Conservation (phyloP, 2,113 vertebrate species). For the Tragelaphus imberbis region DNA sequence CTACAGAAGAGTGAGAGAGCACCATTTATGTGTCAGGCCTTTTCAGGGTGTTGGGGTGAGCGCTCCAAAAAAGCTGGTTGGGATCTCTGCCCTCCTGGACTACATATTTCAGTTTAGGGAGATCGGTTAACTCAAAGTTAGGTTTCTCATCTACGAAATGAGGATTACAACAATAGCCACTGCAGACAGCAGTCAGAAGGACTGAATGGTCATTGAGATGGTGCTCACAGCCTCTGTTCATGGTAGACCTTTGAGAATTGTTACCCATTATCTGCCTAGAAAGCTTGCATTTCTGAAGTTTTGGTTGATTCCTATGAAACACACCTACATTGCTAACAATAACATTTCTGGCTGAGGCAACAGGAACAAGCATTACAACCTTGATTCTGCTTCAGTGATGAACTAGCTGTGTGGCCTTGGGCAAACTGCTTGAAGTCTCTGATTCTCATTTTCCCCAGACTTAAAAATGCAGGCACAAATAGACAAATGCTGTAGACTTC, state of each 20-base stretch:
- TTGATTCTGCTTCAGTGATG: neutral
- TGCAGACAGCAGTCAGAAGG: too few relatives aligned
- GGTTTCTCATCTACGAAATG: neutral
- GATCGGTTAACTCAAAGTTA: neutral
- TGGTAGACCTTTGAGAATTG: neutral
- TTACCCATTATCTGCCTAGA: neutral
- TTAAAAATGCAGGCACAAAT: neutral
- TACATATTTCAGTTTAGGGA: neutral
- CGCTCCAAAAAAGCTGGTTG: neutral
- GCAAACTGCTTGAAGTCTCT: neutral
- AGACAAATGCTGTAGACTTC: neutral
- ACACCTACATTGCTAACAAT: neutral
- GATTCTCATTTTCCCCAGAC: neutral
- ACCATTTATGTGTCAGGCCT: neutral
- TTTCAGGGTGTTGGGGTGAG: neutral
- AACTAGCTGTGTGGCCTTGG: neutral
- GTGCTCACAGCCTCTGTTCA: neutral
- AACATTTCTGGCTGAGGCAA: neutral
- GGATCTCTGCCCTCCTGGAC: neutral
- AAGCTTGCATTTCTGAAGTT: neutral
- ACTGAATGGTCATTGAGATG: too few relatives aligned
- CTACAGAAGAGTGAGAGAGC: neutral
- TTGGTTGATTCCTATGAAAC: neutral
- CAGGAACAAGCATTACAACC: neutral
- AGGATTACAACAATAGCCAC: neutral